Evolutionary conservation across 2,797 vertebrate genomes (phyloP), one percentile per base, ranked within the genome.

Genomic region (Rousettus madagascariensis): DNA sequence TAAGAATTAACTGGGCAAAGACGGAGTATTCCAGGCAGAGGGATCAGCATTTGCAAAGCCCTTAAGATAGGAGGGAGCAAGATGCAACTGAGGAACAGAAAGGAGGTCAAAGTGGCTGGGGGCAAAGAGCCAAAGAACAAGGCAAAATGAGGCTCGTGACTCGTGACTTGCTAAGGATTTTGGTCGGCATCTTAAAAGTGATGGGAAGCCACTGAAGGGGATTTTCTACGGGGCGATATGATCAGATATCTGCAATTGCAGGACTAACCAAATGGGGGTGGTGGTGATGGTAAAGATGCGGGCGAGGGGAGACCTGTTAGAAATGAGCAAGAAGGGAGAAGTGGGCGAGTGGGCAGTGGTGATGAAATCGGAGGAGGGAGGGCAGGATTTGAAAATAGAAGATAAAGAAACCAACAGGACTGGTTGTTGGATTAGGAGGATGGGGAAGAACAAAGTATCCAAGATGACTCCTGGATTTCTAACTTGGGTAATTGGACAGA

Each of bases 281-380:
- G 26, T 8, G 9, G 51, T 15, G 57, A 46, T 15, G 57, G 26
- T 46, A 36, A 41, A 57, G 75, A 59, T 3, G 17, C 0, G 4
- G 61, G 57, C 7, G 30, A 72, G 63, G 72, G 61, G 41, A 69
- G 43, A 38, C 3, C 16, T 75, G 59, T 22, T 10, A 46, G 51
- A 82, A 69, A 33, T 24, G 57, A 33, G 17, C 0, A 36, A 22
- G 43, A 78, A 5, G 20, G 7, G 38, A 83, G 30, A 84, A 4
- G 72, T 19, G 19, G 43, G 12, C 15, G 16, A 49, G 49, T 19
- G 24, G 38, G 71, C 4, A 74, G 61, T 85, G 61, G 26, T 20
- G 20, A 33, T 26, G 3, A 28, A 8, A 9, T 55, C 0, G 20
- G 20, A 53, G 26, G 2, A 24, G 53, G 19, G 57, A 0, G n/a